phyloP scores from a whole-genome alignment of 2,797 vertebrate genomes.

The Myotis planiceps region DNA sequence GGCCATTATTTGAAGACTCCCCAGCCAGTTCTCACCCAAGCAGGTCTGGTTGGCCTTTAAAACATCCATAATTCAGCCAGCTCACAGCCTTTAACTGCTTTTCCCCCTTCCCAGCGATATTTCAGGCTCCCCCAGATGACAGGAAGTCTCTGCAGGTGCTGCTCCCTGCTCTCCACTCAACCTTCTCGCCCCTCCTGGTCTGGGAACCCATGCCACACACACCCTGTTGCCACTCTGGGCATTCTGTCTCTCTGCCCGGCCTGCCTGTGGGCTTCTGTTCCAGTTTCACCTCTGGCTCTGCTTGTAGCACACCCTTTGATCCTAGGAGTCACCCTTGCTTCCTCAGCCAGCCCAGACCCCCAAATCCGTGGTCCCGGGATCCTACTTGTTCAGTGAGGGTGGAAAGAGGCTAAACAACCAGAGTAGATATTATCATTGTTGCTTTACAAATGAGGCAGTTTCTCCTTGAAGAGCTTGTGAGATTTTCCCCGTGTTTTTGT shows the following conservation, averaged over 20 bases:
- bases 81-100: background rate
- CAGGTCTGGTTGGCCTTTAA: background rate
- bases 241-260: background rate
- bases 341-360: background rate
- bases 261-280: background rate
- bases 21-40: background rate
- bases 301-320: background rate
- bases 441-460: background rate
- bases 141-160: background rate
- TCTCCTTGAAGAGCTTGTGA: background rate
- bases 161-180: background rate
- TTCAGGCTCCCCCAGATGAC: background rate
- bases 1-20: background rate
- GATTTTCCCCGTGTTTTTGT: background rate
- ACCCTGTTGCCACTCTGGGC: no score
- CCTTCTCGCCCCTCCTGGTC: background rate
- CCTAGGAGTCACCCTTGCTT: background rate
- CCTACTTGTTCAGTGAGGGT: background rate
- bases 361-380: background rate
- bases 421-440: background rate
- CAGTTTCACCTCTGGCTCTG: background rate
- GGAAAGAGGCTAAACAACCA: background rate
- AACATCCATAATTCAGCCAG: background rate
- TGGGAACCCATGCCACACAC: background rate
- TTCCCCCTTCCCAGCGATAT: background rate